Base-by-base conservation (phyloP, 2,888 invertebrate genomes). In the Epinotia bilunana region DNA sequence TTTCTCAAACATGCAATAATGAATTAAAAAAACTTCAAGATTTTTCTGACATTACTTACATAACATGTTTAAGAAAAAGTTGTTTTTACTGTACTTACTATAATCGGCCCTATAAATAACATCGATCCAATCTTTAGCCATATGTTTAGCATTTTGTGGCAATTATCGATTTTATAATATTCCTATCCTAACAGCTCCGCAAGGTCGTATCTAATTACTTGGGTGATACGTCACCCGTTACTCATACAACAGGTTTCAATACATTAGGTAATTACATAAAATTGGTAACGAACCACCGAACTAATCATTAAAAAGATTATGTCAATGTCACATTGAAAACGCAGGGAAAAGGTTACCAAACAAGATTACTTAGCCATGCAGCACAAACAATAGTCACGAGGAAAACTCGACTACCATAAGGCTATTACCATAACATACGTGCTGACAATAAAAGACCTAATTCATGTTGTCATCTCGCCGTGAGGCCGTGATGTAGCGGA, bases 361-460 rank as follows among this genome's bases (percentile, higher is more conserved):
- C 55, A 62, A 62, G 65, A 57, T 71, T 74, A 74, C 43, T 61
- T 20, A 62, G 39, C 53, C 61, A 57, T 57, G 64, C 64, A 13
- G 20, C 28, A 61, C 61, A 46, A 67, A 75, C 71, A 74, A 71
- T 65, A 60, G 71, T 43, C 55, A 71, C 82, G 83, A 89, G 88
- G 88, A 88, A 88, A 89, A 85, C 79, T 76, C 77, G 81, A 76
- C 84, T 80, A 77, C 84, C 80, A 77, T 81, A 81, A 79, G 77
- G 79, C 79, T 78, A 90, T 89, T 90, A 87, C 80, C 89, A 88
- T 87, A 85, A 85, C 82, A 80, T 79, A 83, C 77, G 78, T 78
- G 79, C 76, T 79, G 81, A 84, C 83, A 83, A 83, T 86, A 86
- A 86, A 86, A 80, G 80, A 83, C 83, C 84, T 84, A 86, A 88